Evolutionary conservation across 2,113 vertebrate genomes (phyloP).

Genomic region (Microtus pennsylvanicus): DNA sequence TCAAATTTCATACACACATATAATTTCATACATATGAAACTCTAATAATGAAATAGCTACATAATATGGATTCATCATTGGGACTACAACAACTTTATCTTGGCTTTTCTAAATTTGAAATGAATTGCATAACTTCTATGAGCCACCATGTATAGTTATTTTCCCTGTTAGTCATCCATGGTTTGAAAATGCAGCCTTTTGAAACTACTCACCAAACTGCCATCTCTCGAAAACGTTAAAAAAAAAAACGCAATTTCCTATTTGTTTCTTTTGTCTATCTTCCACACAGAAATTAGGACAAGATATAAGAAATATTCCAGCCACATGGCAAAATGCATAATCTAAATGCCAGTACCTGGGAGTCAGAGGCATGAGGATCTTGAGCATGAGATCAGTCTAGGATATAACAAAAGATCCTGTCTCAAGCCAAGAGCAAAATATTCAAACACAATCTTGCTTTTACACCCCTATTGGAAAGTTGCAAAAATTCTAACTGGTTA

Average conservation of each 20-base stretch:
- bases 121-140: background rate
- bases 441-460: background rate
- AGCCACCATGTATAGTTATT: background rate
- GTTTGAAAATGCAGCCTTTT: background rate
- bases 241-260: background rate
- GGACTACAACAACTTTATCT: background rate
- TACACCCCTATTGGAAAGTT: background rate
- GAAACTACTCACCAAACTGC: background rate
- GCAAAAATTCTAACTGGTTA: background rate
- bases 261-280: background rate
- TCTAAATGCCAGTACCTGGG: background rate
- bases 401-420: background rate
- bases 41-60: background rate
- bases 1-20: background rate
- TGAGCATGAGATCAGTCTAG: background rate
- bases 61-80: background rate
- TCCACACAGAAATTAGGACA: background rate
- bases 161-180: background rate
- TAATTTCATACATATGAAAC: background rate
- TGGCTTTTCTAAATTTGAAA: constrained; percentile 12
- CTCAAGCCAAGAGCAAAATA: background rate
- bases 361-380: background rate
- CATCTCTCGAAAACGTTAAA: background rate
- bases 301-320: background rate
- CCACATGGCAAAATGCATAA: background rate